Base-by-base conservation (phyloP, 2,797 vertebrate species). In the Chaenodraco wilsoni region DNA sequence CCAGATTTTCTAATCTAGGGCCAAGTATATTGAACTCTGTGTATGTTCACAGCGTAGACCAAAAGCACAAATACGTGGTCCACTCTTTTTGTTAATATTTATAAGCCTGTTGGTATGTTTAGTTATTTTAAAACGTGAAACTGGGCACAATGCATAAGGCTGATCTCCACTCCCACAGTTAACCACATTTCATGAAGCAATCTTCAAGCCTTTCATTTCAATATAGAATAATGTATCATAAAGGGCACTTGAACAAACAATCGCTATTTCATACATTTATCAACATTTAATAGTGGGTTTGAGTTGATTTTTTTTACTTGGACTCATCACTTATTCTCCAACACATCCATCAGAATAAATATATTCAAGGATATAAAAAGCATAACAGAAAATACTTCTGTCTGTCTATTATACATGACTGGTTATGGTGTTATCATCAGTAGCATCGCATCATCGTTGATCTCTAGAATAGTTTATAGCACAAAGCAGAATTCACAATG, bases 101-200 rank as follows among this genome's bases (percentile, higher is more conserved):
- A 48, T 56, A 27, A 69, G 40, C 23, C 40, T 37, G 19, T 41
- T 55, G 72, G 27, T 43, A 19, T 69, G 56, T 59, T 45, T 10
- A 16, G 14, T 11, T 63, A 23, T 57, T 19, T 45, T 11, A 52
- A 23, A 48, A 77, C 51, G 40, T 58, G 33, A 55, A 50, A 37
- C 27, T 4, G 12, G 41, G 2, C 15, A 50, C 48, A 43, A 9
- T 21, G 52, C 6, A 37, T 19, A 5, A 52, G 41, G 7, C 10
- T 21, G 4, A 49, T 27, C 16, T 57, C 60, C 8, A 63, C 23
- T 37, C 4, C 23, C 4, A 11, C 33, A 37, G 19, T 21, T 40
- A 19, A 21, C 54, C 19, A 33, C 21, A 61, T 27, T 7, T 41
- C 2, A 0, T 23, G 41, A 56, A 19, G 12, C 2, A 10, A 15